Evolutionary conservation across 1,140 invertebrate genomes (phyloP).

Genomic region (Homarus americanus): DNA sequence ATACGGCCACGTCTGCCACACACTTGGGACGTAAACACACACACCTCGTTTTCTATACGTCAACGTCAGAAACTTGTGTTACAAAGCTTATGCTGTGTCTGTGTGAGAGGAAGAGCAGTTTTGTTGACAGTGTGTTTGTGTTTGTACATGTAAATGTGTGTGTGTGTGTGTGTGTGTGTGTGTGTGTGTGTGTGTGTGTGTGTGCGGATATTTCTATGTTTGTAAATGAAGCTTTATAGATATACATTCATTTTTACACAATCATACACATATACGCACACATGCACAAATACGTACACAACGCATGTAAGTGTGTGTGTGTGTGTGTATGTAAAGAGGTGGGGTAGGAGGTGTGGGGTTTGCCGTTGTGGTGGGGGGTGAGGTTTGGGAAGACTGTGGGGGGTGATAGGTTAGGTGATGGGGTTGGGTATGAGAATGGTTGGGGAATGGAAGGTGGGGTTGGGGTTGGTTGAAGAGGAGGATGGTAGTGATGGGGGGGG

Average conservation of each 20-base stretch:
- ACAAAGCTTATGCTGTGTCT: neutral
- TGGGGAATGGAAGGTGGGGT: too few species aligned
- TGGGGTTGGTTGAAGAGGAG: too few species aligned
- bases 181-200: neutral
- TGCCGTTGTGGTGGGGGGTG: too few species aligned
- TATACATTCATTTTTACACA: neutral
- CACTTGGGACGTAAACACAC: neutral
- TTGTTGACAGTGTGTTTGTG: neutral
- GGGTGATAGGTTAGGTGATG: too few species aligned
- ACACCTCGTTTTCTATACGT: slow-evolving; percentile 4
- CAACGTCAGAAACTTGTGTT: neutral
- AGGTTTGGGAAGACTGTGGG: too few species aligned
- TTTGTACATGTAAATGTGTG: neutral
- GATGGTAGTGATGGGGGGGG: too few species aligned
- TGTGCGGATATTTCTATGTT: neutral
- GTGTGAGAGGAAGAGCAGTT: neutral
- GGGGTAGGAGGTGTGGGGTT: neutral
- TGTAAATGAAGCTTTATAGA: neutral
- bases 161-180: neutral
- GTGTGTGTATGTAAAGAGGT: neutral
- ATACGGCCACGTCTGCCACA: neutral
- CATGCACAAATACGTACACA: neutral
- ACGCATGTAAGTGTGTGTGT: neutral
- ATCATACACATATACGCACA: neutral
- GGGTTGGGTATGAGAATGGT: too few species aligned